Percentiles rank a stretch among this genome's conserved stretches.
Evolutionary conservation across 2,797 vertebrate species (phyloP).

Genomic region (Ibycter americanus): DNA sequence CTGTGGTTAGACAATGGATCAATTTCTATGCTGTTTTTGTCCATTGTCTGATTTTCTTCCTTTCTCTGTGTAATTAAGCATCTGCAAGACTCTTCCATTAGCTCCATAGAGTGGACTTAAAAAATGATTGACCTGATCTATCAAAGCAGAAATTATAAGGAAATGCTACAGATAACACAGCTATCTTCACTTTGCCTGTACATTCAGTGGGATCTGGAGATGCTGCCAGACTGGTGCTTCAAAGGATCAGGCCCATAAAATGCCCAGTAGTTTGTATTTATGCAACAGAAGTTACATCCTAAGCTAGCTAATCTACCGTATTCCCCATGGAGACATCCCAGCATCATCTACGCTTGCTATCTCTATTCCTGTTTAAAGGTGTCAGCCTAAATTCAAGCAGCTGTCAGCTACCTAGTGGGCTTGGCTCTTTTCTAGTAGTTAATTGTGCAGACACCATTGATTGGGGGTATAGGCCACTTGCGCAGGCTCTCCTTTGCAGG

Average conservation of each 20-base stretch:
- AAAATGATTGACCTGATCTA: background rate
- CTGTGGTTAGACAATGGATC: slow-evolving; percentile 5
- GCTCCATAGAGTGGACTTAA: background rate
- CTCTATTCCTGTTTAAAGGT: slow-evolving; percentile 63
- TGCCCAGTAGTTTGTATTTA: slow-evolving; percentile 11
- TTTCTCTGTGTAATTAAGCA: slow-evolving; percentile 20
- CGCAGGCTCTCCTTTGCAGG: background rate
- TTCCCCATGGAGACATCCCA: slow-evolving; percentile 42
- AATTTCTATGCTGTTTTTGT: background rate
- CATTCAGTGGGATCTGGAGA: background rate
- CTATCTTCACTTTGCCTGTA: background rate
- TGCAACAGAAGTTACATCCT: slow-evolving; percentile 1
- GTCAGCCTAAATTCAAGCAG: slow-evolving; percentile 67
- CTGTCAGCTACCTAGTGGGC: slow-evolving; percentile 44
- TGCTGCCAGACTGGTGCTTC: background rate
- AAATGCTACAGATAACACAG: background rate
- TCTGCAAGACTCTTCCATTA: background rate
- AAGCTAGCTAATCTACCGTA: slow-evolving; percentile 19
- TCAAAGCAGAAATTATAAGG: background rate
- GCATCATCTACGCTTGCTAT: slow-evolving; percentile 1
- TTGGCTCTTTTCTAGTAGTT: slow-evolving; percentile 32
- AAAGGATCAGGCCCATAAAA: background rate
- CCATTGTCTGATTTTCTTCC: slow-evolving; percentile 40
- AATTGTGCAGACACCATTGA: slow-evolving; percentile 51
- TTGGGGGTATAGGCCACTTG: background rate